Base-by-base conservation (phyloP, 2,797 vertebrate species). In the Lycodopsis pacificus region DNA sequence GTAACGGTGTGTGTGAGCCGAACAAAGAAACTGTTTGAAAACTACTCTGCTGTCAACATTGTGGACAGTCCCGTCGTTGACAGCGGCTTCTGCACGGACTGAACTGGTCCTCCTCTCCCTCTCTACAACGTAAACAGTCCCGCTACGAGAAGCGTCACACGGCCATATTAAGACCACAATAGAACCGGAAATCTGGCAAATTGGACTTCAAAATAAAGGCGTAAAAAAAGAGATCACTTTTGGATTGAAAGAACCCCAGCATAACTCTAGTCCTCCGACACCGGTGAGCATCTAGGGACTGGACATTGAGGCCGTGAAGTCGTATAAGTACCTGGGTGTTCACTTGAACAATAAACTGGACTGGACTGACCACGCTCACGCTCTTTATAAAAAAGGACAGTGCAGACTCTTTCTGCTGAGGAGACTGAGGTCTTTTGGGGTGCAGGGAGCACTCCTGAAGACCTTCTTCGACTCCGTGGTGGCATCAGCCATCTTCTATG, bases 201-300 rank as follows among this genome's bases (percentile, higher is more conserved):
- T 13, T 0, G 3, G 4, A 32, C 25, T 87, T 79, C 85, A 84
- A 75, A 88, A 85, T 87, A 90, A 90, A 80, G 9, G 79, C 14
- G 1, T 6, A 8, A 36, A 22, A 19, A 3, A 1, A 27, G 27
- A 27, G 1, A 49, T 14, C 27, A 3, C 9, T 0, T 7, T 36
- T 36, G 3, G 34, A 25, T 36, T 7, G 19, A 38, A 54, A 51
- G 8, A 40, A 20, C 0, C 2, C 3, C 25, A 12, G 2, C 4
- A 12, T 25, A 15, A 46, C 15, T 19, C 44, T n/a, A n/a, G n/a
- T n/a, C n/a, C n/a, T n/a, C n/a, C n/a, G n/a, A n/a, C n/a, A n/a
- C n/a, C n/a, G n/a, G n/a, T n/a, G n/a, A n/a, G n/a, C n/a, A n/a
- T n/a, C n/a, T n/a, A n/a, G n/a, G n/a, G n/a, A n/a, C n/a, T n/a